Percentiles rank a stretch among this genome's conserved stretches.
Conservation (phyloP, 2,797 vertebrate genomes). For the Zalophus californianus region DNA sequence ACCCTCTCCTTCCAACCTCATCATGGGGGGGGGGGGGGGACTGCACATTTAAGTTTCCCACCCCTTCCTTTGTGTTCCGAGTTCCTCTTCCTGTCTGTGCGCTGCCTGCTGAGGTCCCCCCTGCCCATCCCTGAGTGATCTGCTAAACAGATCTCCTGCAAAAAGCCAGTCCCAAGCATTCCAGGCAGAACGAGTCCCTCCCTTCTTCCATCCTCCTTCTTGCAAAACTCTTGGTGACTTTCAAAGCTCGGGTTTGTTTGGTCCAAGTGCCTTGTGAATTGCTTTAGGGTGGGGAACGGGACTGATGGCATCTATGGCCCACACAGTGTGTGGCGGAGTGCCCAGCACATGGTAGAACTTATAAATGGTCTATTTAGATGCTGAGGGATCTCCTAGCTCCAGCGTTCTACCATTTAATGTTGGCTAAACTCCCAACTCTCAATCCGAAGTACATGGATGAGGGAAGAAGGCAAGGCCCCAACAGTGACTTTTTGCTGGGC, state of each 20-base stretch:
- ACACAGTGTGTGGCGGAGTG: not conserved
- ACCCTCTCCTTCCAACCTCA: not conserved
- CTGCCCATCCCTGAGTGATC: not conserved
- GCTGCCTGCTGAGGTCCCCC: not conserved
- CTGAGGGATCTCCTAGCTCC: not conserved
- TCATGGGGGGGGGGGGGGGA: accelerated
- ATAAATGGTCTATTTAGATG: not conserved
- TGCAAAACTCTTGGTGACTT: not conserved
- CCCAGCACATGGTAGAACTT: not conserved
- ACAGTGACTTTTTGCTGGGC: not conserved
- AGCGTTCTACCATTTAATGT: not conserved
- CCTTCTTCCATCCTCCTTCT: not conserved
- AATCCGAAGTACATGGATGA: not conserved
- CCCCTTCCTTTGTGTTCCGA: not conserved
- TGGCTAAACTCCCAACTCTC: not conserved
- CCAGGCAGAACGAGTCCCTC: not conserved
- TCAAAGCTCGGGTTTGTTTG: not conserved
- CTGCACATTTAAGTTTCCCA: not conserved
- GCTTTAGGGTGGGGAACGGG: not conserved
- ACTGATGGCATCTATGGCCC: too few species aligned
- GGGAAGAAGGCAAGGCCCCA: not conserved
- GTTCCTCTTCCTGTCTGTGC: accelerated
- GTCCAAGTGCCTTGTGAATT: not conserved
- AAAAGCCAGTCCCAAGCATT: not conserved
- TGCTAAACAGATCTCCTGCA: not conserved